Evolutionary conservation across 2,797 vertebrate species (phyloP), one percentile per base, ranked within the genome.

Genomic region (Paramormyrops hopkinsi): DNA sequence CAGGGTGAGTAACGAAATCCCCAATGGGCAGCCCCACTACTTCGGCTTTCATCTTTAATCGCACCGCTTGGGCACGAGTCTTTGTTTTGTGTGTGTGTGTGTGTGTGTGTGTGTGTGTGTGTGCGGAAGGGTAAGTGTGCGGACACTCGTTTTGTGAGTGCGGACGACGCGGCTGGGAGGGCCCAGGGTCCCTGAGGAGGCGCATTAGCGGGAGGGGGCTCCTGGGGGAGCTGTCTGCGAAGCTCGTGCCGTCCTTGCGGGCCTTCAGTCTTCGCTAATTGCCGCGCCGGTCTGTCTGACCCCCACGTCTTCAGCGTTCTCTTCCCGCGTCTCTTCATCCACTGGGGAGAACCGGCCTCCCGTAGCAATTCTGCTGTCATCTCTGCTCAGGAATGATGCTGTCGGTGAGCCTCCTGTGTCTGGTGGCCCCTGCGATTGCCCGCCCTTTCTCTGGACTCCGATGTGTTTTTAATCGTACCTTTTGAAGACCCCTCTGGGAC

Each of bases 1-100:
- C 86, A 50, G 11, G 69, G 90, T 84, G 91, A 69, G 90, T 90
- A 73, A 88, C 88, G 92, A 92, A 94, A 95, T 95, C 94, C 94
- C 94, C 94, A 90, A 83, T 82, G 90, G 90, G 91, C 90, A 46
- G 88, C 90, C 69, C 88, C 92, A 91, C 89, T 91, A 54, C 3
- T 48, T 8, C 44, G 44, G 44, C 46, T 22, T 84, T 85, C n/a
- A 62, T 84, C 54, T 89, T 84, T 46, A 17, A 50, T 84, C 41
- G 22, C 9, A 48, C 37, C 37, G 0, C 6, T 44, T 19, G 50
- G 33, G 76, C 50, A 29, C 37, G 46, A 59, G 76, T 48, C 44
- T n/a, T 83, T 53, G 22, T 54, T 3, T 22, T 46, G 1, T 29
- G 29, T 29, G 29, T 29, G n/a, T 37, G 2, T 12, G 46, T 33